phyloP scores from a whole-genome alignment of 1,140 invertebrate genomes.

The Aporrectodea caliginosa region DNA sequence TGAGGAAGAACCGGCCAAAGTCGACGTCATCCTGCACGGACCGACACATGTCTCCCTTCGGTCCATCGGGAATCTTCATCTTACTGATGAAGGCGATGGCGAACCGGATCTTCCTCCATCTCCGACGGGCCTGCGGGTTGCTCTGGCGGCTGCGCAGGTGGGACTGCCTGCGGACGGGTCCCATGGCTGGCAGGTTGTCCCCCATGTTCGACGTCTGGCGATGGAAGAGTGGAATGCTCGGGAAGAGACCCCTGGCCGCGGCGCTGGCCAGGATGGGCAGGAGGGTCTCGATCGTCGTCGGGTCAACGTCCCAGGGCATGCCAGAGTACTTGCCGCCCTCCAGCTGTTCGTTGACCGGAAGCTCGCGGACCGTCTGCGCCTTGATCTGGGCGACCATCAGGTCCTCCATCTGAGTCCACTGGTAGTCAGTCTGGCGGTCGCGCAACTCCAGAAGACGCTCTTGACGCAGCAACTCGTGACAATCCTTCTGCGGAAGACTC shows the following conservation, averaged over 20 bases:
- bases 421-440: constrained; percentile 27
- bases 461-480: constrained; percentile 28
- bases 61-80: constrained; percentile 28
- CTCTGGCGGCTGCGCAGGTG: no score
- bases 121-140: background rate
- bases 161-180: constrained; percentile 12
- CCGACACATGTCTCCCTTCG: constrained; percentile 31
- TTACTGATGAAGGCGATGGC: constrained; percentile 26
- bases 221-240: constrained; percentile 17
- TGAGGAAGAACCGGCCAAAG: constrained; percentile 23
- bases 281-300: constrained; percentile 17
- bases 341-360: constrained; percentile 29
- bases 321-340: constrained; percentile 26
- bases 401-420: background rate
- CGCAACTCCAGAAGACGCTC: constrained; percentile 27
- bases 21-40: constrained; percentile 29
- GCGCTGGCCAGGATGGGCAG: constrained; percentile 14
- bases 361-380: constrained; percentile 13
- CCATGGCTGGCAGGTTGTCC: constrained; percentile 19
- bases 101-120: constrained; percentile 29
- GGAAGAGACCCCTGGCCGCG: constrained; percentile 17
- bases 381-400: constrained; percentile 9
- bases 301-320: constrained; percentile 27
- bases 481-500: constrained; percentile 27
- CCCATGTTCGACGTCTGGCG: constrained; percentile 1